Base-by-base conservation (phyloP, 2,888 invertebrate genomes). In the Cosmia pyralina region DNA sequence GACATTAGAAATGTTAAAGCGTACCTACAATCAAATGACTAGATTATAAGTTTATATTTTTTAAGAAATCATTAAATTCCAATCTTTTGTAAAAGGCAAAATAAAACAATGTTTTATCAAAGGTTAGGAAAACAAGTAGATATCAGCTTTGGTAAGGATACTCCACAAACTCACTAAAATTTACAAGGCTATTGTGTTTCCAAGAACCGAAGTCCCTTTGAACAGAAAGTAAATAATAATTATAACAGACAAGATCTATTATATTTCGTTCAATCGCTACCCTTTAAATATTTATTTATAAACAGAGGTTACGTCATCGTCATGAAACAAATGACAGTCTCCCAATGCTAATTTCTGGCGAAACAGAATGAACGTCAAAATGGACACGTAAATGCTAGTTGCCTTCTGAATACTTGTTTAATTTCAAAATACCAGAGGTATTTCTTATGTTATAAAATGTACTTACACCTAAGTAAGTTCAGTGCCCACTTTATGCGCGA, bases 391-490 rank as follows among this genome's bases (percentile, higher is more conserved):
- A 53, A 69, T 19, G 17, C 13, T n/a, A 53, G 11, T 10, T 41
- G 34, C 34, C 34, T 44, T 50, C 13, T 52, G 57, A 52, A 11
- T 41, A 67, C 38, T 34, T 10, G n/a, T 77, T 76, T 59, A 28
- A 34, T 59, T 46, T 44, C 2, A 17, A 57, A 62, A 41, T 57
- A 77, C 22, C 57, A 68, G 34, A 34, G 15, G 44, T 50, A 53
- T 64, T 17, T 57, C 19, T 34, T n/a, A 34, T 17, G 4, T 62
- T 69, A 53, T 53, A 68, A 62, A 74, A 67, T 41, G 2, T 52
- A 34, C 69, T 65, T 75, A 79, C 52, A 75, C 63, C 46, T 76
- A 70, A 70, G 34, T 76, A 66, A 77, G 65, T 81, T 77, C 22
- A 11, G 17, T 72, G 50, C 10, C 50, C 55, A 70, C 52, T 15